Conservation (phyloP, 2,888 invertebrate genomes). For the Gymnoscelis rufifasciata region DNA sequence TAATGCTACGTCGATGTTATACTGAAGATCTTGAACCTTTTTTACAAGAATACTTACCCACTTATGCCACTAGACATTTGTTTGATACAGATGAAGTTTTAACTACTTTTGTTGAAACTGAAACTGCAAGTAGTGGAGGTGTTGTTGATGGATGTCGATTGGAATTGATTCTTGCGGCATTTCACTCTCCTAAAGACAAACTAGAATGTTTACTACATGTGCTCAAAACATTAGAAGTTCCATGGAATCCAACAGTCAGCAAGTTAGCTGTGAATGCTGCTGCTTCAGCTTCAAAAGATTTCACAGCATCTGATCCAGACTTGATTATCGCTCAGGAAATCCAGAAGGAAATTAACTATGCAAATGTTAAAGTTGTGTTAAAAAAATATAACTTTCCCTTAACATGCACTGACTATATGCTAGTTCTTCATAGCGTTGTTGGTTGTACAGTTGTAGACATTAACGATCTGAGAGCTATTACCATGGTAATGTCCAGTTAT, state of each 20-base stretch:
- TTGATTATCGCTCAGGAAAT: slow-evolving; percentile 56
- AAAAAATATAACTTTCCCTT: slow-evolving; percentile 71
- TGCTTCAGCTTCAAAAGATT: slow-evolving; percentile 54
- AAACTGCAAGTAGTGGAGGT: slow-evolving; percentile 63
- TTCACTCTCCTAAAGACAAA: slow-evolving; percentile 55
- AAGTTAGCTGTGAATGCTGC: slow-evolving; percentile 57
- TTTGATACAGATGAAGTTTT: slow-evolving; percentile 68
- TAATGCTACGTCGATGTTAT: slow-evolving; percentile 72
- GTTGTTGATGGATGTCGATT: slow-evolving; percentile 60
- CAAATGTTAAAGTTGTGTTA: slow-evolving; percentile 65
- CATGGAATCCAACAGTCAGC: slow-evolving; percentile 57
- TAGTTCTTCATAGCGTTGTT: slow-evolving; percentile 63
- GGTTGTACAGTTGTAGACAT: slow-evolving; percentile 49
- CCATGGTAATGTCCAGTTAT: slow-evolving; percentile 49
- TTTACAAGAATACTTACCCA: slow-evolving; percentile 62
- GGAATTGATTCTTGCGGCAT: slow-evolving; percentile 56
- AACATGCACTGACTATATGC: slow-evolving; percentile 57
- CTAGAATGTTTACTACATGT: slow-evolving; percentile 65
- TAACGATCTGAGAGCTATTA: slow-evolving; percentile 58
- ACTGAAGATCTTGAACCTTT: slow-evolving; percentile 67
- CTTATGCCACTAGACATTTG: slow-evolving; percentile 57
- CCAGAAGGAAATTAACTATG: slow-evolving; percentile 63
- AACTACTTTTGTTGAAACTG: slow-evolving; percentile 60
- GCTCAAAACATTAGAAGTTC: slow-evolving; percentile 66
- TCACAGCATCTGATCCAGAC: slow-evolving; percentile 59